Conservation (phyloP, 2,888 invertebrate species). For the Barypeithes pellucidus region DNA sequence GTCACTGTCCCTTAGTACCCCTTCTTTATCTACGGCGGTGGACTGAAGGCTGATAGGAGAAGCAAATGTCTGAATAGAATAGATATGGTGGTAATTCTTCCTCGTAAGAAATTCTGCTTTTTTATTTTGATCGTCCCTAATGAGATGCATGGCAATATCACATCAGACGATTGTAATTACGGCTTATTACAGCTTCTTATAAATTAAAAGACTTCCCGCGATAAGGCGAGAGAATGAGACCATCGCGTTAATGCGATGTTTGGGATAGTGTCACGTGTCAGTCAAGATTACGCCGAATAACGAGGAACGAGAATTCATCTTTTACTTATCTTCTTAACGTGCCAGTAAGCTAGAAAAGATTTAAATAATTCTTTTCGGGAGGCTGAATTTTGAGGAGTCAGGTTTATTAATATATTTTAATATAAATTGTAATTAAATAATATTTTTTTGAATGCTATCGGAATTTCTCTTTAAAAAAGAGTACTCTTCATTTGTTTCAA, state of each 20-base stretch:
- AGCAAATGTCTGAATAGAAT: too few relatives aligned
- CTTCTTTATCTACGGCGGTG: too few relatives aligned
- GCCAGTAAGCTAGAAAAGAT: neutral
- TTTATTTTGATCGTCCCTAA: neutral
- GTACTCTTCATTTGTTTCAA: too few relatives aligned
- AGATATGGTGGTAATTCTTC: too few relatives aligned
- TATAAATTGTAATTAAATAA: too few relatives aligned
- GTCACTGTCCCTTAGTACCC: too few relatives aligned
- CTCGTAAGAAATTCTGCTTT: neutral
- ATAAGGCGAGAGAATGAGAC: constrained; percentile 22
- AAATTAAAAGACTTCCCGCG: constrained; percentile 27
- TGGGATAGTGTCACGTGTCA: constrained; percentile 29
- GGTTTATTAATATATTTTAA: too few relatives aligned
- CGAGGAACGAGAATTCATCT: constrained; percentile 5
- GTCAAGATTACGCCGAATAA: constrained; percentile 33
- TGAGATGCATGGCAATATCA: constrained; percentile 23
- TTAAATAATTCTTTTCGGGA: neutral
- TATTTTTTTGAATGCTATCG: too few relatives aligned
- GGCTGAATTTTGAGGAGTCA: neutral
- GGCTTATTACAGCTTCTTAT: constrained; percentile 22
- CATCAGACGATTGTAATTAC: constrained; percentile 31
- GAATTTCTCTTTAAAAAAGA: too few relatives aligned
- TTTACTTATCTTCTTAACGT: neutral
- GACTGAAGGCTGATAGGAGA: too few relatives aligned
- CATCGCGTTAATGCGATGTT: constrained; percentile 27